Evolutionary conservation across 2,113 vertebrate species (phyloP).

Genomic region (Limnothrissa miodon): DNA sequence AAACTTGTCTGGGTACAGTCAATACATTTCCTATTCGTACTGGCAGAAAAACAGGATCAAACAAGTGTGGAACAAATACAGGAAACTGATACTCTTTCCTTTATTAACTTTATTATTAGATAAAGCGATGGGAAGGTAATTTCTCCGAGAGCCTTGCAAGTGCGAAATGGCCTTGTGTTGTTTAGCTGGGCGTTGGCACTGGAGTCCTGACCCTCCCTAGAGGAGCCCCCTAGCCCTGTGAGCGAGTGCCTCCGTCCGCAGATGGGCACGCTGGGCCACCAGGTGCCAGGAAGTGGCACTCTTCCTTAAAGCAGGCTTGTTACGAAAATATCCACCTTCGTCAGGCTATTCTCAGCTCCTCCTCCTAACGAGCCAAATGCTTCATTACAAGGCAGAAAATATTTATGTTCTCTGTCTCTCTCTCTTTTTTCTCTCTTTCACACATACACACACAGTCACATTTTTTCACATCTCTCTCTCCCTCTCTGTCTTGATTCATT

Average conservation of each 20-base stretch:
- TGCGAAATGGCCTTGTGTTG: neutral
- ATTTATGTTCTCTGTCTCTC: slow-evolving; percentile 26
- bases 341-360: slow-evolving; percentile 22
- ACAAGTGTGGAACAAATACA: neutral
- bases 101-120: neutral
- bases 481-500: neutral
- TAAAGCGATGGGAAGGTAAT: neutral
- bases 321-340: slow-evolving; percentile 52
- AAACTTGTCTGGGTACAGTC: neutral
- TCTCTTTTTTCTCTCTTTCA: neutral
- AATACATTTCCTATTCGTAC: neutral
- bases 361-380: slow-evolving; percentile 45
- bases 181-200: neutral
- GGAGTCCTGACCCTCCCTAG: slow-evolving; percentile 54
- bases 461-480: too few species aligned
- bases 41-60: neutral
- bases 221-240: slow-evolving; percentile 53
- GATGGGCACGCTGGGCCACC: slow-evolving; percentile 65
- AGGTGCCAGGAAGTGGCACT: slow-evolving; percentile 43
- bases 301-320: slow-evolving; percentile 30
- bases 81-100: neutral
- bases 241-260: slow-evolving; percentile 69
- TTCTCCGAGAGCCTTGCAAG: neutral
- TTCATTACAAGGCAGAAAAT: slow-evolving; percentile 40
- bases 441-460: slow-evolving; percentile 2